Percentiles rank a stretch among this genome's conserved stretches.
Conservation (phyloP, 2,113 vertebrate genomes). For the Gallinago media region DNA sequence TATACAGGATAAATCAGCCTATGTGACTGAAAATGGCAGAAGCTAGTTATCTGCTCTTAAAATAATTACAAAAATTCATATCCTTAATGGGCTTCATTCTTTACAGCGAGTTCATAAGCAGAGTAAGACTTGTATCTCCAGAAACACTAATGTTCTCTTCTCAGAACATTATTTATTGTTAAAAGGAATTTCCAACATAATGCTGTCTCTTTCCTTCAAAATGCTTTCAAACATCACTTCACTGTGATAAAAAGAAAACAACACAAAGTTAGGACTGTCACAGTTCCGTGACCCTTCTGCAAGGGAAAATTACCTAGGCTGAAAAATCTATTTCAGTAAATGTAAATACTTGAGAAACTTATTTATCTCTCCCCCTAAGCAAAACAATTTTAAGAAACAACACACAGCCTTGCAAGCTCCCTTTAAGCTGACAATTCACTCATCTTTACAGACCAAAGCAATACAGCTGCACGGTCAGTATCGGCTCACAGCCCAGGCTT, state of each 20-base stretch:
- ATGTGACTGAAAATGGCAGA: neutral
- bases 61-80: neutral
- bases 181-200: neutral
- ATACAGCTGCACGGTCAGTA: neutral
- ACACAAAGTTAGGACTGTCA: neutral
- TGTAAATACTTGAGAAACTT: neutral
- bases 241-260: neutral
- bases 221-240: neutral
- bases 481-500: neutral
- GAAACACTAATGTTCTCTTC: neutral
- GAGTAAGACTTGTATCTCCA: neutral
- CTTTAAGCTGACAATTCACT: neutral
- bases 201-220: neutral
- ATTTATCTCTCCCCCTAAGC: neutral
- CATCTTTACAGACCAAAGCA: neutral
- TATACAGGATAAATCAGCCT: neutral
- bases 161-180: neutral
- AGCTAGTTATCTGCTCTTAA: neutral
- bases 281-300: neutral
- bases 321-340: neutral
- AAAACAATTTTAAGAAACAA: neutral
- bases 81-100: neutral
- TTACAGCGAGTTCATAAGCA: neutral
- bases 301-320: neutral
- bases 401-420: neutral